Evolutionary conservation across 1,140 invertebrate species (phyloP).

Genomic region (Pachypsylla venusta): DNA sequence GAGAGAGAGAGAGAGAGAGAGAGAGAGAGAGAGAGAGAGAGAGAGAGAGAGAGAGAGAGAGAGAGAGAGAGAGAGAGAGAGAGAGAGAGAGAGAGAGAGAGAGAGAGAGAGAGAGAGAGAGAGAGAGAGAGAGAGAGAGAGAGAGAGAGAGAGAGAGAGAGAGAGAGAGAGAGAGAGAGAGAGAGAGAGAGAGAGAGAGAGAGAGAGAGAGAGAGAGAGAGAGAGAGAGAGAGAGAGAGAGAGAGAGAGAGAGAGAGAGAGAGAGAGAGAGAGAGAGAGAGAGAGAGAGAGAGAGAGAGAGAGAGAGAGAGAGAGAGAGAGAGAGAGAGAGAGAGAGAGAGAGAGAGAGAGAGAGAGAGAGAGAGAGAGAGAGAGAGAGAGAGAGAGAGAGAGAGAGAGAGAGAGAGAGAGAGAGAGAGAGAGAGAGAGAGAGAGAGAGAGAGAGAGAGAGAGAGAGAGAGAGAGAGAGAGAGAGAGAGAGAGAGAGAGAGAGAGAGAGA

Average conservation of each 20-base stretch:
- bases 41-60: constrained; percentile 1
- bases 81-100: constrained; percentile 8
- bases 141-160: not conserved
- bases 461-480: not conserved
- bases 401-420: not conserved
- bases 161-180: not conserved
- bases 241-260: not conserved
- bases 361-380: not conserved
- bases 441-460: not conserved
- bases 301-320: not conserved
- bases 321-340: not conserved
- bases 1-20: not conserved
- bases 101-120: not conserved
- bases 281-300: not conserved
- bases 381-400: not conserved
- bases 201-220: not conserved
- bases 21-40: not conserved
- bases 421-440: not conserved
- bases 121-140: not conserved
- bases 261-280: constrained; percentile 6
- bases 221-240: constrained; percentile 2
- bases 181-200: not conserved
- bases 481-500: not conserved
- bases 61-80: not conserved
- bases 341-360: not conserved